Base-by-base conservation (phyloP, 1,140 invertebrate species). In the Drosophila quadrilineata region DNA sequence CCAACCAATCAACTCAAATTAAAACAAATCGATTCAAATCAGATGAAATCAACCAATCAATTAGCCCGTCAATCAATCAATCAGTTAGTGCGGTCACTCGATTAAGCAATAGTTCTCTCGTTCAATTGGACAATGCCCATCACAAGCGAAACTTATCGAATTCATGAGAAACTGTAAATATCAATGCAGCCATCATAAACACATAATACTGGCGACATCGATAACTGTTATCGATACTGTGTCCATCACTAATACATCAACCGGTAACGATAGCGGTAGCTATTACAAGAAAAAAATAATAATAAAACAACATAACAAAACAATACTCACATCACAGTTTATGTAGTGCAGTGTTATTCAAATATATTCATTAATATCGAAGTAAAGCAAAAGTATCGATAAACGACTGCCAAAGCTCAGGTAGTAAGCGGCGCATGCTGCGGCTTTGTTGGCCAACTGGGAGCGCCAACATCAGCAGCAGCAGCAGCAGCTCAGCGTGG, bases 131-230 rank as follows among this genome's bases (percentile, higher is more conserved):
- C 38, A 14, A 12, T 21, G 38, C 24, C 31, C 62, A 49, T 53
- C 46, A 14, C 10, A 36, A 63, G 10, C 56, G n/a, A n/a, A 59
- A 29, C 41, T 10, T 46, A 36, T 41, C 31, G 41, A 33, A 64
- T 14, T 45, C 50, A 64, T 66, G 36, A 40, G 33, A 10, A 71
- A 71, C 69, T 72, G 69, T 72, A 72, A 69, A 72, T 72, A 71
- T 46, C 60, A 53, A 52, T 19, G 36, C 36, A 53, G 50, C 36
- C 22, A 53, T 41, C 50, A 53, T 26, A 24, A 67, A 52, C 28
- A 52, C 21, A 38, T 52, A 52, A n/a, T n/a, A n/a, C n/a, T n/a
- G 26, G 8, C 40, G 21, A 31, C 35, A 19, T n/a, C 19, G 10
- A 26, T 36, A 38, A 22, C 8, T 26, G 10, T n/a, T n/a, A n/a